Evolutionary conservation across 2,113 vertebrate species (phyloP).

Genomic region (Muntiacus reevesi): DNA sequence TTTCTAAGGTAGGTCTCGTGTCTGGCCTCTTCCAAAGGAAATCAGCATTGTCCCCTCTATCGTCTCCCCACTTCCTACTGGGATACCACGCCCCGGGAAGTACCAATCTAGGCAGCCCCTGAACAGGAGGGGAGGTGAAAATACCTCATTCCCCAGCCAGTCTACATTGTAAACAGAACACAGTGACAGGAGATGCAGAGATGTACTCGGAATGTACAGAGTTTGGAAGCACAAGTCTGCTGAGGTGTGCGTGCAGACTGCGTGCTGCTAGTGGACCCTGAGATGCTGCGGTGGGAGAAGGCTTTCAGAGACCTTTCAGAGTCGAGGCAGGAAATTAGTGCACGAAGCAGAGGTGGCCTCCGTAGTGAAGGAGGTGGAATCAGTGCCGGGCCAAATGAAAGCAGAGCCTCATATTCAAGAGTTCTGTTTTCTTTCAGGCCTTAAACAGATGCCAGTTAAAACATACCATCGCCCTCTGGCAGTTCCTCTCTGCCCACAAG

Average conservation of each 20-base stretch:
- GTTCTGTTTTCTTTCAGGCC: conserved; percentile 77
- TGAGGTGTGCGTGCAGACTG: background rate
- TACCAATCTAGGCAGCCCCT: background rate
- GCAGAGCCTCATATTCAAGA: background rate
- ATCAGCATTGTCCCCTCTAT: background rate
- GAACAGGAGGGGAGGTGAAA: background rate
- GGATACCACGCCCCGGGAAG: background rate
- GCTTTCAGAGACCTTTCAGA: background rate
- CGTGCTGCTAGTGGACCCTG: fast-evolving
- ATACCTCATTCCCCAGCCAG: fast-evolving
- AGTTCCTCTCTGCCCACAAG: conserved; percentile 89
- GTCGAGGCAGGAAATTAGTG: background rate
- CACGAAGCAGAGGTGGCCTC: background rate
- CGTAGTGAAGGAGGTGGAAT: background rate
- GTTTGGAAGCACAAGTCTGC: background rate
- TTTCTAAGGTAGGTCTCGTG: conserved; percentile 85
- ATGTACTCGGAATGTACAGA: fast-evolving
- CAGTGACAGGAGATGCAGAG: fast-evolving
- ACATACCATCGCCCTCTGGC: conserved; percentile 91
- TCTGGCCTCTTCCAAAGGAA: no score
- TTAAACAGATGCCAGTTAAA: conserved; percentile 85
- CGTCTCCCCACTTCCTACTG: background rate
- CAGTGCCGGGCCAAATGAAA: background rate
- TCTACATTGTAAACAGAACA: background rate
- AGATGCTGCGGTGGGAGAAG: no score